Evolutionary conservation across 2,113 vertebrate species (phyloP), one percentile per base, ranked within the genome.

Genomic region (Nothoprocta pentlandii): DNA sequence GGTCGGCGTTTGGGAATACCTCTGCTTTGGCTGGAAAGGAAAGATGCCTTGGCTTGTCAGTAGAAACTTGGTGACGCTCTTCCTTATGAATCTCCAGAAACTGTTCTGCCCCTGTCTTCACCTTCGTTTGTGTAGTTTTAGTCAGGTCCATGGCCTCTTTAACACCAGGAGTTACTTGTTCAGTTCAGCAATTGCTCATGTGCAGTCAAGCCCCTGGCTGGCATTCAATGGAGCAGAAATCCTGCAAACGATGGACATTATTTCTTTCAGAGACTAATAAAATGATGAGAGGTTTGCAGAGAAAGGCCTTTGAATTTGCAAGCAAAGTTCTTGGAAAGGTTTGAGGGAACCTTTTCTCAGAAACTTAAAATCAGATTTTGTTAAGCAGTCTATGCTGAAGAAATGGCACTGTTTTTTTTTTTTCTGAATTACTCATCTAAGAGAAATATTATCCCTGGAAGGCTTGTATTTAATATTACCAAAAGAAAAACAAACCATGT

Each of bases 401-500:
- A 51, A 69, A 34, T 59, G 62, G 39, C 82, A 23, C 34, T 49
- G 30, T 10, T 74, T 80, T 93, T 74, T 77, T 93, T 83, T 74
- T 77, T 93, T 83, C 49, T 77, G 63, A 90, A 54, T 83, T 88
- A 80, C 41, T 77, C 59, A 41, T 23, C 64, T 66, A 63, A 59
- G 67, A 94, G n/a, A 87, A 66, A 87, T 83, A 83, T 85, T 80
- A 80, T 77, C 42, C 64, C 61, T 54, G 23, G 49, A 78, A 83
- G 82, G 49, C 51, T 46, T 67, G 30, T 74, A 32, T 88, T 66
- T 80, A 90, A 58, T 80, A 63, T 74, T 87, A 70, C 23, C 61
- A 67, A 63, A 76, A 80, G 76, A 74, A 86, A 96, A 91, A 93
- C 77, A 3, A 91, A 71, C 80, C 82, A 0, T 77, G 30, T 80